Evolutionary conservation across 2,797 vertebrate genomes (phyloP).

Genomic region (Thunnus albacares): DNA sequence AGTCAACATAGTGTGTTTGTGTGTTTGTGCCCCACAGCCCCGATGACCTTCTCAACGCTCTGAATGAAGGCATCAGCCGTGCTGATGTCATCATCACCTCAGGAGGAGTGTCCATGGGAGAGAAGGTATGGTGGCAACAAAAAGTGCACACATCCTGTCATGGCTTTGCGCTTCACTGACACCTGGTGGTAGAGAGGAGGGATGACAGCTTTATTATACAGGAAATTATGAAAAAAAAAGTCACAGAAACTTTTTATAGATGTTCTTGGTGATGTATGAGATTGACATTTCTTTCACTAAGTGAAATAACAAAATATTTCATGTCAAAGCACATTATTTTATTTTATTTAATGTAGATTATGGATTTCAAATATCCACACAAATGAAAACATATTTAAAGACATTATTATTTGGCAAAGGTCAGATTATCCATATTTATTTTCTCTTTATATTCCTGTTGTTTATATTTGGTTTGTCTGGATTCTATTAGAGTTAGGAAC

Average conservation of each 20-base stretch:
- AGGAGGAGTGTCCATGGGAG: conserved; percentile 99
- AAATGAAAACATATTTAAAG: background rate
- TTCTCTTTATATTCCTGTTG: background rate
- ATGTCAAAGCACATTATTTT: background rate
- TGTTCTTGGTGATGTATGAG: background rate
- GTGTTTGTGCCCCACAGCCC: conserved; percentile 86
- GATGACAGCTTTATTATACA: background rate
- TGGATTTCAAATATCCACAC: background rate
- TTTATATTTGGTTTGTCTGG: background rate
- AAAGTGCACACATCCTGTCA: background rate
- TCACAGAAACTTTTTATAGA: background rate
- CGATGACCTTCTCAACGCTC: conserved; percentile 98
- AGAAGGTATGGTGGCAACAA: conserved; percentile 88
- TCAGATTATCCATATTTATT: background rate
- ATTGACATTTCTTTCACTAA: no score
- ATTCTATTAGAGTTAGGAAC: background rate
- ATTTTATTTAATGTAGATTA: background rate
- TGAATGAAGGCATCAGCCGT: conserved; percentile 99
- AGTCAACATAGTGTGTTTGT: conserved; percentile 16
- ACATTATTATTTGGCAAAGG: no score
- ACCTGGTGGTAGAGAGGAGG: conserved; percentile 56
- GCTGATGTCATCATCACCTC: conserved; percentile 99
- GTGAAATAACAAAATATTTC: background rate
- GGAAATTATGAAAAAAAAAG: background rate
- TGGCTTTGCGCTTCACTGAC: conserved; percentile 68